A percentile compares a stretch with the other conserved stretches of the same genome.
Evolutionary conservation across 2,888 invertebrate species (phyloP).

Genomic region (Blomia tropicalis): DNA sequence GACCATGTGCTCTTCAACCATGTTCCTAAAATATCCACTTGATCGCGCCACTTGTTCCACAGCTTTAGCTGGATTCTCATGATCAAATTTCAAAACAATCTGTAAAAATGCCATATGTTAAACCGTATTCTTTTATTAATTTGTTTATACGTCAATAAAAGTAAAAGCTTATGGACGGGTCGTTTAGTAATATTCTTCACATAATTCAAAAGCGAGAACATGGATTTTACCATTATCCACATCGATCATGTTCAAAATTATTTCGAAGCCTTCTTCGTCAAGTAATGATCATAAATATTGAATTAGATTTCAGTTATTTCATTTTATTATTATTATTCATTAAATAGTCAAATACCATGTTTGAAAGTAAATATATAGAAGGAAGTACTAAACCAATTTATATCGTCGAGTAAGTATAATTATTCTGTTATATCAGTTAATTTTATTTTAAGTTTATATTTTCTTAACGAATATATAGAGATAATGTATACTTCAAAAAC

Average conservation of each 20-base stretch:
- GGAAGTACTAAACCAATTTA: neutral
- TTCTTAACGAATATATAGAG: neutral
- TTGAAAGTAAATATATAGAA: neutral
- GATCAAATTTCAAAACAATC: too few species aligned
- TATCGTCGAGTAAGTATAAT: neutral
- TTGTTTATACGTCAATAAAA: too few species aligned
- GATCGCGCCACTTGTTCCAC: too few species aligned
- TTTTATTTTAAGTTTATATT: neutral
- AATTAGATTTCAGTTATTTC: neutral
- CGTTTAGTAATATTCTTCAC: neutral
- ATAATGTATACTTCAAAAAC: neutral
- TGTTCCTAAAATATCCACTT: too few species aligned
- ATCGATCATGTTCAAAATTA: neutral
- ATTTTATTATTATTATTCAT: neutral
- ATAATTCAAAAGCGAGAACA: neutral
- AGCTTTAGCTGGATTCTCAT: too few species aligned
- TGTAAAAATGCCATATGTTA: too few species aligned
- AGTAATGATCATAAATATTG: neutral
- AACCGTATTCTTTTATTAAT: too few species aligned
- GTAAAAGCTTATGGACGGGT: neutral
- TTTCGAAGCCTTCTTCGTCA: neutral
- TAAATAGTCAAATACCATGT: neutral
- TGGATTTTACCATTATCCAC: neutral
- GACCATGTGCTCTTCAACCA: too few species aligned
- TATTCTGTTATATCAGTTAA: neutral